These are phyloP conservation scores for Anodontia alba DNA, from an alignment of 2,888 invertebrate species.

Conservation along the genomic window DNA sequence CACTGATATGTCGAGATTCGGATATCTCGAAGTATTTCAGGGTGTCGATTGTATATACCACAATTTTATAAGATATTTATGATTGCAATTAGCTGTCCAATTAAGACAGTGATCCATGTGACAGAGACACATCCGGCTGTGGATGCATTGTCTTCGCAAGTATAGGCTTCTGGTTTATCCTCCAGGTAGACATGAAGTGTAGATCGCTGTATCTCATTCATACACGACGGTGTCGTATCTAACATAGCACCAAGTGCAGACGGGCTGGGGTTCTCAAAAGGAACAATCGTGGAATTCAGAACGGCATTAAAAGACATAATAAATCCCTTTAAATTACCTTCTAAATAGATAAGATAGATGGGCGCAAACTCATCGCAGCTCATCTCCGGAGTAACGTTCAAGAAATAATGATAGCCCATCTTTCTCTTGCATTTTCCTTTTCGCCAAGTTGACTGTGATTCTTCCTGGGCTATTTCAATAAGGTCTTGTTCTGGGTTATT, in stretches of 20 bases:
- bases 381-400: slow-evolving; percentile 1
- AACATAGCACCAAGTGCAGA: neutral
- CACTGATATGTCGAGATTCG: too few relatives aligned
- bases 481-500: slow-evolving; percentile 15
- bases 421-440: slow-evolving; percentile 16
- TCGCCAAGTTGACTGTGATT: neutral
- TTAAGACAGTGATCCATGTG: too few relatives aligned
- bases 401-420: slow-evolving; percentile 28
- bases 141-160: neutral
- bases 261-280: slow-evolving; percentile 14
- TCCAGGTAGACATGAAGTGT: slow-evolving; percentile 18
- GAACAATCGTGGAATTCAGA: slow-evolving; percentile 9
- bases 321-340: slow-evolving; percentile 21
- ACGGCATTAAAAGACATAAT: slow-evolving; percentile 14
- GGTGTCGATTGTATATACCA: too few relatives aligned
- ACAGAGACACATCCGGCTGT: too few relatives aligned
- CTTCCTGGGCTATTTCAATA: slow-evolving; percentile 1
- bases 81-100: too few relatives aligned
- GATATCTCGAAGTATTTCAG: too few relatives aligned
- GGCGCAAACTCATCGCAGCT: slow-evolving; percentile 11
- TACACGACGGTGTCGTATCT: neutral
- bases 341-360: neutral
- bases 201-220: neutral
- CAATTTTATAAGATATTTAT: too few relatives aligned
- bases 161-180: slow-evolving; percentile 1